Base-by-base conservation (phyloP, 2,888 invertebrate genomes). In the Drosophila putrida region DNA sequence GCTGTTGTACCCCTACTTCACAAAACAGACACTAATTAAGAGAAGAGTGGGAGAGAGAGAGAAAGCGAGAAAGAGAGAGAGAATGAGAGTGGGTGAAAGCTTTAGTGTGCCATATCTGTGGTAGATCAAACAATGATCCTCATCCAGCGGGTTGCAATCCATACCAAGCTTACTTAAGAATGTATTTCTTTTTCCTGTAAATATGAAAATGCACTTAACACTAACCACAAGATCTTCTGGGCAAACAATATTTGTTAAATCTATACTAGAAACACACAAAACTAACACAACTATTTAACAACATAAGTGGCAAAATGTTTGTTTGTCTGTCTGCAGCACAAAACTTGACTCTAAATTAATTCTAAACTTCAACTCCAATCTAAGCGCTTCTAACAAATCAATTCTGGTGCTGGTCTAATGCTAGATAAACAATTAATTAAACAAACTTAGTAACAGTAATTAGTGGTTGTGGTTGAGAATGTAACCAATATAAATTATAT, bases 301-400 rank as follows among this genome's bases (percentile, higher is more conserved):
- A 31, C 31, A 31, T 8, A 55, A 35, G 10, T 31, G 33, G 33
- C 55, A 55, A 44, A 10, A 6, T 31, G 20, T 43, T 20, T 49
- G 49, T 43, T 20, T 49, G 49, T 49, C 11, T 49, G 49, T 49
- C 49, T 35, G 49, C 35, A 35, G 49, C 49, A 49, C 20, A 41
- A 41, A 1, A 53, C 39, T 41, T 53, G 11, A 54, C 20, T 13
- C 20, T 43, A 33, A 54, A 25, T 31, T 25, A 43, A 33, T 39
- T 20, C 11, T 53, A 55, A 50, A 47, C 62, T 76, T 63, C 20
- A 72, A 75, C 63, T 73, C 47, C 63, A 80, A 80, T 69, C 76
- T 66, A 76, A 76, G 79, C 76, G 83, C 86, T 86, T 82, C 86
- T 82, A 86, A 82, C 76, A 71, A 63, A 68, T 49, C 70, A 75